phyloP scores from a whole-genome alignment of 1,140 invertebrate species.

The Trinorchestia longiramus region DNA sequence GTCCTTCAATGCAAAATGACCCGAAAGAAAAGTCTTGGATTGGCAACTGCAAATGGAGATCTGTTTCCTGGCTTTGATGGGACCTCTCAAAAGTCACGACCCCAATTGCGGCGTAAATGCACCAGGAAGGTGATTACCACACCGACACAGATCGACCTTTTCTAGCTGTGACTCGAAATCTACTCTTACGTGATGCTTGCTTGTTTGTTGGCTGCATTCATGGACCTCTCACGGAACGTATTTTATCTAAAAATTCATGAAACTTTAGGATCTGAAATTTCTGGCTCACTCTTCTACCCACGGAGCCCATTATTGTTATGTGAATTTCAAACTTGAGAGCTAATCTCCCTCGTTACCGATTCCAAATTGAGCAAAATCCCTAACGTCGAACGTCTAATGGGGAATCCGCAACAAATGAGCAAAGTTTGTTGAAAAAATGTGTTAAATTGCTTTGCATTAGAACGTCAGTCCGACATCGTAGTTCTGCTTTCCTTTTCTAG shows the following conservation, averaged over 20 bases:
- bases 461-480: conserved; percentile 29
- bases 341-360: not conserved
- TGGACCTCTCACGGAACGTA: not conserved
- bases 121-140: not conserved
- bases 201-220: not conserved
- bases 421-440: conserved; percentile 16
- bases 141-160: not conserved
- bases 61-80: conserved; percentile 10
- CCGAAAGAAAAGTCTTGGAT: conserved; percentile 49
- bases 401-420: conserved; percentile 48
- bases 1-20: conserved; percentile 49
- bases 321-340: not conserved
- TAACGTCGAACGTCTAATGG: conserved; percentile 24
- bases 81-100: not conserved
- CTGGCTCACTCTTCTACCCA: not conserved
- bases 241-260: not conserved
- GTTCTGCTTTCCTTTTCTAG: conserved; percentile 17
- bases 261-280: not conserved
- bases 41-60: conserved; percentile 46
- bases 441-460: conserved; percentile 46
- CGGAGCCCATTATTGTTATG: not conserved
- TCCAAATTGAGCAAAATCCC: not conserved
- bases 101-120: not conserved
- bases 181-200: not conserved
- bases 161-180: not conserved